Evolutionary conservation across 2,797 vertebrate species (phyloP).

Genomic region (Bovichtus variegatus): DNA sequence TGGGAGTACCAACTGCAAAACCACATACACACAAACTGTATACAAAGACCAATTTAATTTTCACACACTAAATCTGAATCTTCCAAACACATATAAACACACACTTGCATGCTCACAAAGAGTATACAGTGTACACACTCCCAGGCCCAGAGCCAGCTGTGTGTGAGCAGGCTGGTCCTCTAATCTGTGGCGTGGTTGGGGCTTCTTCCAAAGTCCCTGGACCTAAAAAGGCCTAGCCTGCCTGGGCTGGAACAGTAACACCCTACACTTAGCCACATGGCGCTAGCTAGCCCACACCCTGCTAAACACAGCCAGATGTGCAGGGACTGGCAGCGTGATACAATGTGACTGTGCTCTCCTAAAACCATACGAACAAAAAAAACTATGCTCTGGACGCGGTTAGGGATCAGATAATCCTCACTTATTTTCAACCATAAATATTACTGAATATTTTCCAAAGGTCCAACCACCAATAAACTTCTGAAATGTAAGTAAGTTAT

Average conservation of each 20-base stretch:
- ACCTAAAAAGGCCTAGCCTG: slow-evolving; percentile 74
- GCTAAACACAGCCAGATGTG: slow-evolving; percentile 85
- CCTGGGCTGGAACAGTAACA: slow-evolving; percentile 82
- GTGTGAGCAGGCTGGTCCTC: slow-evolving; percentile 71
- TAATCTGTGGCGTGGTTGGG: slow-evolving; percentile 80
- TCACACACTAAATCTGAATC: slow-evolving; percentile 55
- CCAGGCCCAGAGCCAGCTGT: slow-evolving; percentile 52
- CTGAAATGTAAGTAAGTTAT: background rate
- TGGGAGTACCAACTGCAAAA: slow-evolving; percentile 21
- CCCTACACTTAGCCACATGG: slow-evolving; percentile 86
- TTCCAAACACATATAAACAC: slow-evolving; percentile 44
- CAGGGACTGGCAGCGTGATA: slow-evolving; percentile 66
- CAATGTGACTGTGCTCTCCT: slow-evolving; percentile 54
- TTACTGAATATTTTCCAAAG: background rate
- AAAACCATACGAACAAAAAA: slow-evolving; percentile 26
- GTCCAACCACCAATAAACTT: background rate
- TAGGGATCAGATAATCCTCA: background rate
- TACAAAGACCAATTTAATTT: slow-evolving; percentile 11
- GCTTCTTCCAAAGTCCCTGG: slow-evolving; percentile 73
- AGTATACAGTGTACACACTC: slow-evolving; percentile 33
- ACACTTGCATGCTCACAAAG: slow-evolving; percentile 42
- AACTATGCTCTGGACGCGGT: background rate
- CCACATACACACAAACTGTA: slow-evolving; percentile 19
- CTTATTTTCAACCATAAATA: background rate
- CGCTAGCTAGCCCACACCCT: slow-evolving; percentile 82